Base-by-base conservation (phyloP, 2,888 invertebrate genomes). In the Leptinotarsa haldemani region DNA sequence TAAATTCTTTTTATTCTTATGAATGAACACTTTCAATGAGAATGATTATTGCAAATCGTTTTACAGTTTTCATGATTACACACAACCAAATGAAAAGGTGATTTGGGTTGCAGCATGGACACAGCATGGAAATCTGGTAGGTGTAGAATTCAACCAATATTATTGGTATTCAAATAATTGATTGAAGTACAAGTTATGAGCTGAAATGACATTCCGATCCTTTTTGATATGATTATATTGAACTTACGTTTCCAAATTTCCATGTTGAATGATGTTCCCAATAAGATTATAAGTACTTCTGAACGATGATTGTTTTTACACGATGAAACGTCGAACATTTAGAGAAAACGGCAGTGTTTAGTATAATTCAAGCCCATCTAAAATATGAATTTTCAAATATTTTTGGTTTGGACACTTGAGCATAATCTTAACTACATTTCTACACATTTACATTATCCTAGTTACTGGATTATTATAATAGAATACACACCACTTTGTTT, bases 311-410 rank as follows among this genome's bases (percentile, higher is more conserved):
- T 56, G 22, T 56, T 61, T 61, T 61, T 40, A 61, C 61, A 61
- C 30, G 61, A 61, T 61, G 61, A 78, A 74, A 78, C 77, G 78
- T 78, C 78, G 79, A 82, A 81, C 81, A 83, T 83, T 82, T 83
- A 81, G 82, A 84, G 83, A 84, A 83, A 84, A 84, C 85, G 85
- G 85, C 85, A 85, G 86, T 86, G 85, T 85, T 85, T 81, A 84
- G 84, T 84, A 84, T 82, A 83, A 81, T 83, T 83, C 81, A 85
- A 84, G 84, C 84, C 84, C 84, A 82, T 80, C 82, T 83, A 80
- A 80, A 80, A 82, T 79, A 78, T 78, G 78, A 78, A 74, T 75
- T 74, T 74, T 79, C 70, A 77, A 71, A 75, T 72, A 75, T 69
- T 73, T 75, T 77, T 77, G 79, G 56, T 74, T 80, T 82, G 83